phyloP scores from a whole-genome alignment of 2,113 vertebrate genomes.

The Epinephelus lanceolatus region DNA sequence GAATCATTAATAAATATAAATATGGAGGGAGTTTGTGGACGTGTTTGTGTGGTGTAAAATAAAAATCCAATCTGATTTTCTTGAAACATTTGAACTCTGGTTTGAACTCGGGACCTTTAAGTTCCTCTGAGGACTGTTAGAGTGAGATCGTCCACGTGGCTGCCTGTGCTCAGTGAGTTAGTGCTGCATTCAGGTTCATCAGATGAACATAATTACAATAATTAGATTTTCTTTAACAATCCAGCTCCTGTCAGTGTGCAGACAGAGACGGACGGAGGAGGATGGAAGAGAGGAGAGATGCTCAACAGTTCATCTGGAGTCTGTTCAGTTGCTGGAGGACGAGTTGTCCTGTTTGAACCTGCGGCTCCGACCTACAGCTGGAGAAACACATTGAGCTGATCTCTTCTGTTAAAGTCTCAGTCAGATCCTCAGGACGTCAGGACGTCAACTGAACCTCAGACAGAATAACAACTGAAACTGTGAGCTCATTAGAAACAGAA shows the following conservation, averaged over 20 bases:
- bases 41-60: background rate
- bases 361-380: background rate
- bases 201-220: conserved; percentile 45
- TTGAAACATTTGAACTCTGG: background rate
- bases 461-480: no score
- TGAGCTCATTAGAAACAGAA: no score
- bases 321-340: background rate
- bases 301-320: background rate
- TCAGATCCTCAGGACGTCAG: no score
- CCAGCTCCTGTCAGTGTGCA: conserved; percentile 58
- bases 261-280: background rate
- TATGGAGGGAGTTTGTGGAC: background rate
- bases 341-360: background rate
- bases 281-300: background rate
- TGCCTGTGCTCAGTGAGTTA: conserved; percentile 35
- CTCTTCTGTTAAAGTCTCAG: no score
- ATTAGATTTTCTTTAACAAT: conserved; percentile 33
- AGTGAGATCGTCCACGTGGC: conserved; percentile 1
- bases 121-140: background rate
- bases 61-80: background rate
- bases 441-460: no score
- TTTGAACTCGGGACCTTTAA: conserved; percentile 11
- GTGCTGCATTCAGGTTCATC: conserved; percentile 55
- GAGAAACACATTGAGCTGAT: background rate
- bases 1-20: background rate